Conservation (phyloP, 2,797 vertebrate genomes). For the Neoniphon sammara region DNA sequence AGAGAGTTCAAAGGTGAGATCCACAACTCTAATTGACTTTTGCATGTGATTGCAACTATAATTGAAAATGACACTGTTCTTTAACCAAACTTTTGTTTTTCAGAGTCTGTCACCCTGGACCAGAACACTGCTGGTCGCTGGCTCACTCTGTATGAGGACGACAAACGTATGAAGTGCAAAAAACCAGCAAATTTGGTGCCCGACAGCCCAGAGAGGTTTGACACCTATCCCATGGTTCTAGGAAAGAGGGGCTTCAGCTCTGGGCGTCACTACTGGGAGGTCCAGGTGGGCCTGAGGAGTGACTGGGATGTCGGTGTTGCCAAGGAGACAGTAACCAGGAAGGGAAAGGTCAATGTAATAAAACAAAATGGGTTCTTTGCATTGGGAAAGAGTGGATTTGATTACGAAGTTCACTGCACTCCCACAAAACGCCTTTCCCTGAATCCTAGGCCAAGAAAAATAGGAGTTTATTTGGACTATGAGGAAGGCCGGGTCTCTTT, state of each 20-base stretch:
- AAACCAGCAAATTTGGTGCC: background rate
- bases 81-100: background rate
- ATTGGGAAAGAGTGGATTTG: constrained; percentile 45
- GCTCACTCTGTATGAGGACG: constrained; percentile 45
- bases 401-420: constrained; percentile 2
- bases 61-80: background rate
- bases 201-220: background rate
- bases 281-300: constrained; percentile 49
- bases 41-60: no score
- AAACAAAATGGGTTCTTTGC: constrained; percentile 58
- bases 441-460: constrained; percentile 34
- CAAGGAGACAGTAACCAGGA: constrained; percentile 30
- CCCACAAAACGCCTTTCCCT: background rate
- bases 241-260: constrained; percentile 59
- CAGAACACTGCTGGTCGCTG: constrained; percentile 29
- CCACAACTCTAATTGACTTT: background rate
- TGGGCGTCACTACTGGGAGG: constrained; percentile 73
- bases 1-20: constrained; percentile 66
- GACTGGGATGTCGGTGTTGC: constrained; percentile 70
- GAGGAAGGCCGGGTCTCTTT: constrained; percentile 68
- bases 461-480: constrained; percentile 72
- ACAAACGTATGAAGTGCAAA: constrained; percentile 43
- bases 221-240: constrained; percentile 28
- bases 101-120: constrained; percentile 62
- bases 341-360: accelerated